Percentiles rank a stretch among this genome's conserved stretches.
Conservation (phyloP, 2,797 vertebrate genomes). For the Philypnodon macrostomus region DNA sequence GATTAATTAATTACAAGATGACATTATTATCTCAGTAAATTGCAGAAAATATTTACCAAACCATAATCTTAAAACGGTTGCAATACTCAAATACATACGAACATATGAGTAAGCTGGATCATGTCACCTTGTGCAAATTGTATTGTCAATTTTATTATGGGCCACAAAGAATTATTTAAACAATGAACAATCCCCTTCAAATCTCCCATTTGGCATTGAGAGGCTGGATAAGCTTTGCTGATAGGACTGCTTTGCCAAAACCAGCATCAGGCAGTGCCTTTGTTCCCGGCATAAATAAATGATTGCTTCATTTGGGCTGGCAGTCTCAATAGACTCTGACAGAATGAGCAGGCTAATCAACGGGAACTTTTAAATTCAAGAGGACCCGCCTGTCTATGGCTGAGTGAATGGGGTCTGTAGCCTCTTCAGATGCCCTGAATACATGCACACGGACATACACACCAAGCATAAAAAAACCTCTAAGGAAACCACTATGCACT, state of each 20-base stretch:
- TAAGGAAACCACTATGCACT: constrained; percentile 28
- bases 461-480: constrained; percentile 24
- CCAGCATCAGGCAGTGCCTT: constrained; percentile 62
- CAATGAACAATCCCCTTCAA: constrained; percentile 37
- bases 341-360: constrained; percentile 66
- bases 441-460: constrained; percentile 15
- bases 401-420: constrained; percentile 57
- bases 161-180: constrained; percentile 27
- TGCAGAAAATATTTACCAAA: too few species aligned
- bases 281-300: constrained; percentile 71
- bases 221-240: constrained; percentile 52
- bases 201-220: constrained; percentile 45
- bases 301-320: constrained; percentile 67
- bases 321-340: constrained; percentile 61
- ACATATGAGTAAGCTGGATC: too few species aligned
- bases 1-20: too few species aligned
- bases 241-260: constrained; percentile 61
- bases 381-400: constrained; percentile 57
- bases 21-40: too few species aligned
- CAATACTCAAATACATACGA: too few species aligned
- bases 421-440: constrained; percentile 53
- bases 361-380: constrained; percentile 62
- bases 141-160: constrained; percentile 11
- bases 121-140: background rate
- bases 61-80: too few species aligned